Conservation (phyloP, 2,113 vertebrate genomes). For the Polyodon spathula region DNA sequence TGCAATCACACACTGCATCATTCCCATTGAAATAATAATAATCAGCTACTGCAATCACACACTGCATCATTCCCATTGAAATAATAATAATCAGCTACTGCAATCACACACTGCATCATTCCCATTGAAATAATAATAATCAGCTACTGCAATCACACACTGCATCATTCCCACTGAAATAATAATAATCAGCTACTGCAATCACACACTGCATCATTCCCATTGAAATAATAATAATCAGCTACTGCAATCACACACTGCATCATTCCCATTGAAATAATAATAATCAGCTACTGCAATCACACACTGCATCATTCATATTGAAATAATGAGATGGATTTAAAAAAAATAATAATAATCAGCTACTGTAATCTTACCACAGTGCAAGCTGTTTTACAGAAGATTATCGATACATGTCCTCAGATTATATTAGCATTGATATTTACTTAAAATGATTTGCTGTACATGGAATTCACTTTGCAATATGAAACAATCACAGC, state of each 20-base stretch:
- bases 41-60: constrained; percentile 87
- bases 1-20: constrained; percentile 98
- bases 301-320: constrained; percentile 97
- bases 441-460: no score
- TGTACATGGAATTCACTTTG: no score
- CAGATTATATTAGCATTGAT: no score
- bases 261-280: constrained; percentile 89
- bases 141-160: no score
- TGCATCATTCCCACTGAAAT: no score
- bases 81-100: constrained; percentile 70
- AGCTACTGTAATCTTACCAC: no score
- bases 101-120: constrained; percentile 96
- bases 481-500: no score
- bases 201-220: constrained; percentile 98
- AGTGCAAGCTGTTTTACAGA: no score
- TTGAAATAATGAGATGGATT: neutral
- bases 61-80: constrained; percentile 98
- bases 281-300: constrained; percentile 82
- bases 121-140: constrained; percentile 59
- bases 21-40: constrained; percentile 71
- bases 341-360: no score
- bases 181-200: constrained; percentile 84
- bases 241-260: constrained; percentile 90
- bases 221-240: constrained; percentile 62
- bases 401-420: no score